Evolutionary conservation across 2,888 invertebrate species (phyloP).

Genomic region (Ganaspis brasiliensis): DNA sequence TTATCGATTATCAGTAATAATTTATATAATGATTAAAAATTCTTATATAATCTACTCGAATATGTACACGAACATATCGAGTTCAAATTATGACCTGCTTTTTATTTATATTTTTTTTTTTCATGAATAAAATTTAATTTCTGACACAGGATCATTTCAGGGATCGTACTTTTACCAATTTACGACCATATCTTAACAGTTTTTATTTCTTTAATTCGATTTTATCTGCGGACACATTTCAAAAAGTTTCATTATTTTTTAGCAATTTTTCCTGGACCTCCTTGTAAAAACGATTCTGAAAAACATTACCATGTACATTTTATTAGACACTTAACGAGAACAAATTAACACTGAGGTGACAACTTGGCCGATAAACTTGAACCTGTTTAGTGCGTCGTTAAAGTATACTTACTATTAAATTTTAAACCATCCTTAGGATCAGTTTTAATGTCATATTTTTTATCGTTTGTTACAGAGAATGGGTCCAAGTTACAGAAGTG

Average conservation of each 20-base stretch:
- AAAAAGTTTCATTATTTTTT: neutral
- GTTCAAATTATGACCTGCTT: too few relatives aligned
- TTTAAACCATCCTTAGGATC: neutral
- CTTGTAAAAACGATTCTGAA: too few relatives aligned
- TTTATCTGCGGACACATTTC: neutral
- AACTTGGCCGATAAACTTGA: constrained; percentile 1
- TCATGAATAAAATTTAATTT: too few relatives aligned
- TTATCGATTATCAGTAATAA: too few relatives aligned
- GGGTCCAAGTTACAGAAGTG: constrained; percentile 96
- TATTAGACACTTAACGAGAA: constrained; percentile 3
- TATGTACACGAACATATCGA: too few relatives aligned
- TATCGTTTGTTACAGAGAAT: constrained; percentile 84
- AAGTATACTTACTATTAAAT: neutral
- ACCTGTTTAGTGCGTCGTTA: neutral
- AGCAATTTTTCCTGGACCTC: neutral
- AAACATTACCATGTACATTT: neutral
- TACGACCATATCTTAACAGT: neutral
- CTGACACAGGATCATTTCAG: neutral
- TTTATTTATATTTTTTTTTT: too few relatives aligned
- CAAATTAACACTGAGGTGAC: constrained; percentile 8
- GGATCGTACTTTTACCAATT: neutral
- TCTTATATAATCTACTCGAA: too few relatives aligned
- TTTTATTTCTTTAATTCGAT: neutral
- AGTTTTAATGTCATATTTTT: constrained; percentile 44
- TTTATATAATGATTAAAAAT: too few relatives aligned